Evolutionary conservation across 2,113 vertebrate species (phyloP), one percentile per base, ranked within the genome.

Genomic region (Gobiocypris rarus): DNA sequence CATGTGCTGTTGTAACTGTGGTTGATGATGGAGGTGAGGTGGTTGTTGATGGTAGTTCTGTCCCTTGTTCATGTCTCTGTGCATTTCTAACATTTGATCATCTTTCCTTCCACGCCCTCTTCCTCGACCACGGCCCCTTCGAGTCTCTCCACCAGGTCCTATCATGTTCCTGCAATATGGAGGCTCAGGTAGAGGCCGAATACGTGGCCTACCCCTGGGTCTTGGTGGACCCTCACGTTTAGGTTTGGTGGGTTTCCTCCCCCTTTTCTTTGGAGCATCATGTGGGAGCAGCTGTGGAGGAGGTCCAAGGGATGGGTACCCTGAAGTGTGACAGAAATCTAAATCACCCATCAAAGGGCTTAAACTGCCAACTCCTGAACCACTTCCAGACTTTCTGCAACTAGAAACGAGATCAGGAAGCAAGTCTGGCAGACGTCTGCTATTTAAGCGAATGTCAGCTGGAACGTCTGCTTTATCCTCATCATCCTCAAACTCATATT

Each of bases 401-500:
- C 96, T 97, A 54, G 96, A 98, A 85, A 97, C 96, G 79, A 97
- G 93, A 89, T 98, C 97, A 0, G 97, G 96, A 4, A 96, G 92
- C 4, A 95, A 73, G 76, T 96, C 95, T 0, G 95, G 94, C 9
- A 97, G 92, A 22, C 97, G 93, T 1, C 96, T 94, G 43, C 94
- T 96, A 89, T 97, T 98, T 1, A 97, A 95, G 38, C 97, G 93
- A 83, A 98, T 98, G 87, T 97, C 96, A 0, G 97, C 96, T 0
- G 96, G 96, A 45, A 93, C 95, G 0, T 97, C 95, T 0, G 95
- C 96, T 75, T 97, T 97, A 83, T 97, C 96, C 87, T 97, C 96
- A 0, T 98, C 97, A 0, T 96, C 97, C 86, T 96, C 93, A 63
- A 97, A 98, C 86, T 98, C 97, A 1, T 98, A 98, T 67, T 98